Conservation (phyloP, 2,113 vertebrate species). For the Phrynosoma blainvillii region DNA sequence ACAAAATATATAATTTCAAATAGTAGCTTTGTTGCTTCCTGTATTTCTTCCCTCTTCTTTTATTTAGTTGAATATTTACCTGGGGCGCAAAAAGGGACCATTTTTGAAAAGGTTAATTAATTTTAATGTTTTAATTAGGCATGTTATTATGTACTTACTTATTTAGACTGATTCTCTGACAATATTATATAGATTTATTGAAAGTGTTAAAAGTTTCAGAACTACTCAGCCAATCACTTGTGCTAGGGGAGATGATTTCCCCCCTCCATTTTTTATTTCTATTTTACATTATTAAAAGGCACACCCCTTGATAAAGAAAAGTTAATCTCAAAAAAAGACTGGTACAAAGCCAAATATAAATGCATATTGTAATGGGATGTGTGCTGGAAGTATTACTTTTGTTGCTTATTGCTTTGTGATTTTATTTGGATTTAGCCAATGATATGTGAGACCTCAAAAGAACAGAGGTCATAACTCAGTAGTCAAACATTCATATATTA, state of each 20-base stretch:
- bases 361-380: not conserved
- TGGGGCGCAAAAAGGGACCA: slow-evolving; percentile 18
- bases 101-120: slow-evolving; percentile 36
- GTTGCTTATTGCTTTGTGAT: not conserved
- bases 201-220: slow-evolving; percentile 28
- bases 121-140: slow-evolving; percentile 28
- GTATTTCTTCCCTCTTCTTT: not conserved
- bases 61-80: slow-evolving; percentile 15
- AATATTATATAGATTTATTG: slow-evolving; percentile 6
- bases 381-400: not conserved
- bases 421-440: not conserved
- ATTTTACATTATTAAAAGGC: not conserved
- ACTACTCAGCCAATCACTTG: slow-evolving; percentile 28
- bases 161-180: not conserved
- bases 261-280: slow-evolving; percentile 19
- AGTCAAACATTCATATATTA: not conserved
- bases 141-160: slow-evolving; percentile 40
- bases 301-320: not conserved
- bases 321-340: not conserved
- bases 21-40: slow-evolving; percentile 5
- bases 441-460: not conserved
- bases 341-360: not conserved
- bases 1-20: slow-evolving; percentile 23
- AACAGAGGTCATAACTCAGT: not conserved
- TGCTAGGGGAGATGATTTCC: not conserved